phyloP scores from a whole-genome alignment of 2,888 invertebrate genomes.

The Cerceris rybyensis region DNA sequence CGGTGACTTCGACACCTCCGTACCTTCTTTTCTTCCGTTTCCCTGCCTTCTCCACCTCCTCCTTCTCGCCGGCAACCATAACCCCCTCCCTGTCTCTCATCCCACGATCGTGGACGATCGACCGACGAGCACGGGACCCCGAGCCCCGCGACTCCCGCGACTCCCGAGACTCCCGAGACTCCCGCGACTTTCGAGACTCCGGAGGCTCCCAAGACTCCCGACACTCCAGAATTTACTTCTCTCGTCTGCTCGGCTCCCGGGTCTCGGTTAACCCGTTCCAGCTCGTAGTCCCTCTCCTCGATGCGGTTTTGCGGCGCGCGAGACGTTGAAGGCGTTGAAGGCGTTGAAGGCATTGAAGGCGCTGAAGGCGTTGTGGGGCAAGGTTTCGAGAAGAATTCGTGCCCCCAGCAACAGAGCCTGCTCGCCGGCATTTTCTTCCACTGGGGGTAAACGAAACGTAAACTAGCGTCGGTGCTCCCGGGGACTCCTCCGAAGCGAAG shows the following conservation, averaged over 20 bases:
- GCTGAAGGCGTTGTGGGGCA: no score
- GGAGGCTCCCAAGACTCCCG: neutral
- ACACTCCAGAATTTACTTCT: neutral
- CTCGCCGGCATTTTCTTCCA: constrained; percentile 27
- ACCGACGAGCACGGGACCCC: no score
- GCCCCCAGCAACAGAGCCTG: constrained; percentile 58
- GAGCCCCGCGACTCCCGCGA: neutral
- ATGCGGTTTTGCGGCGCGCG: no score
- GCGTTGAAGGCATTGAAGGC: constrained; percentile 28
- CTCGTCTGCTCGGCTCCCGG: neutral
- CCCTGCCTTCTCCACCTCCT: constrained; percentile 1
- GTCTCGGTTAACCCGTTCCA: constrained; percentile 1
- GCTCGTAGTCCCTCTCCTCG: neutral
- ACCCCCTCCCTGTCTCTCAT: neutral
- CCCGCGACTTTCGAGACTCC: neutral
- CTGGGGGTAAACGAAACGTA: neutral
- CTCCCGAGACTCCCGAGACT: neutral
- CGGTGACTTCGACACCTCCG: neutral
- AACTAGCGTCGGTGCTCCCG: no score
- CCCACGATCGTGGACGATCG: neutral
- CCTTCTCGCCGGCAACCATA: constrained; percentile 1
- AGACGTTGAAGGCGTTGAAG: constrained; percentile 32
- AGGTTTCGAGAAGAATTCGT: no score
- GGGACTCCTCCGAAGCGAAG: no score
- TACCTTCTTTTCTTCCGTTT: constrained; percentile 5